Evolutionary conservation across 2,888 invertebrate genomes (phyloP).

Genomic region (Molanna angustata): DNA sequence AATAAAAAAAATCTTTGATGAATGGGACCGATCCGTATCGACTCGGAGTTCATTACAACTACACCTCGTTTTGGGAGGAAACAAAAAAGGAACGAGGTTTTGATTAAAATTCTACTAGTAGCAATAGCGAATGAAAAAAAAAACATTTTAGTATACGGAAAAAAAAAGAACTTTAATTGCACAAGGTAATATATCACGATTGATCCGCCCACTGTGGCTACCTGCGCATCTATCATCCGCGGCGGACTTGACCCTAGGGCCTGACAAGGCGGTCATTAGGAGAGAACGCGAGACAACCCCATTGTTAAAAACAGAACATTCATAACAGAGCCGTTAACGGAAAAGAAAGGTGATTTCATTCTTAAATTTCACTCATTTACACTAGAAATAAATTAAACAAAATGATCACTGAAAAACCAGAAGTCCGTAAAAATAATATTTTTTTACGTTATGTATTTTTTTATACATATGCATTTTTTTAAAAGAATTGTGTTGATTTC

Average conservation of each 20-base stretch:
- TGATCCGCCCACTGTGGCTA: slow-evolving; percentile 26
- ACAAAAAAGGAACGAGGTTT: slow-evolving; percentile 23
- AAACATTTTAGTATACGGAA: slow-evolving; percentile 4
- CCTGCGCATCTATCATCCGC: slow-evolving; percentile 29
- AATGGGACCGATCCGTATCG: slow-evolving; percentile 25
- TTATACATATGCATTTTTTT: too few relatives aligned
- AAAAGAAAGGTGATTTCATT: too few relatives aligned
- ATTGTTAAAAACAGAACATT: too few relatives aligned
- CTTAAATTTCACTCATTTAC: too few relatives aligned
- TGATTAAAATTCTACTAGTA: slow-evolving; percentile 32
- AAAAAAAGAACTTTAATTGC: slow-evolving; percentile 31
- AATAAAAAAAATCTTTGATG: slow-evolving; percentile 25
- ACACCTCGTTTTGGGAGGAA: slow-evolving; percentile 7
- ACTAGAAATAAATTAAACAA: too few relatives aligned
- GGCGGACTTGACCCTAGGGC: slow-evolving; percentile 6
- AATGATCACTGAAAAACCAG: too few relatives aligned
- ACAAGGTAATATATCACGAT: slow-evolving; percentile 31
- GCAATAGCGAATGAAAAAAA: slow-evolving; percentile 26
- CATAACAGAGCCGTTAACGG: too few relatives aligned
- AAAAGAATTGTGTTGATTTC: too few relatives aligned
- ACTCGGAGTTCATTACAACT: slow-evolving; percentile 11
- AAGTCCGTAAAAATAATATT: too few relatives aligned
- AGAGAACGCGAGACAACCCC: too few relatives aligned
- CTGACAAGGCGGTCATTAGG: too few relatives aligned
- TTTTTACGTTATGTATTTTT: too few relatives aligned